phyloP scores from a whole-genome alignment of 2,113 vertebrate genomes.

The Urocynchramus pylzowi region DNA sequence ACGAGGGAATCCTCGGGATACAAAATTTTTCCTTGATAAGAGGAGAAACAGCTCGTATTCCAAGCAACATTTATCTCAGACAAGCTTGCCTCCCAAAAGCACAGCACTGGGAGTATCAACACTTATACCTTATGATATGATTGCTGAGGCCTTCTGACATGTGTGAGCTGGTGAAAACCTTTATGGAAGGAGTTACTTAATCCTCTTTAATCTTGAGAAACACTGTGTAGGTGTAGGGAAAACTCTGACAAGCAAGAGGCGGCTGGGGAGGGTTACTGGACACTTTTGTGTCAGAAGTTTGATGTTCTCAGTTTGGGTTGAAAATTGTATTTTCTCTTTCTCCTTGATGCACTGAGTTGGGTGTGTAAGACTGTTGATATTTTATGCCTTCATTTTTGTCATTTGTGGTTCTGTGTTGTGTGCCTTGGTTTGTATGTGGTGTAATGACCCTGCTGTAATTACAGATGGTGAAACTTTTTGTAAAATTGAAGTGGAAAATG shows the following conservation, averaged over 20 bases:
- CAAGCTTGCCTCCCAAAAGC: neutral
- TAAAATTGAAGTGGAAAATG: neutral
- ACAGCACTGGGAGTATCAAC: neutral
- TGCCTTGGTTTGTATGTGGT: neutral
- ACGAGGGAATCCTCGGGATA: constrained; percentile 45
- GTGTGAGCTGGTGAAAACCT: neutral
- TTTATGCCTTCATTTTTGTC: neutral
- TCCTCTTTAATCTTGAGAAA: neutral
- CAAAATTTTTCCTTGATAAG: constrained; percentile 47
- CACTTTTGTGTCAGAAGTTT: neutral
- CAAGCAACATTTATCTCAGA: constrained; percentile 30
- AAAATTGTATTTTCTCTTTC: neutral
- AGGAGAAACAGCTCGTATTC: constrained; percentile 17
- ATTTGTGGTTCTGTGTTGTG: neutral
- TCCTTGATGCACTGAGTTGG: neutral
- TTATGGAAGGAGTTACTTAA: neutral
- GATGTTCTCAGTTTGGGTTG: neutral
- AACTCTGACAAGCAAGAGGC: neutral
- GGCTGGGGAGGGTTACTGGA: neutral
- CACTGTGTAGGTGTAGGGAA: neutral
- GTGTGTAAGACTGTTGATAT: neutral
- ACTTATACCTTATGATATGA: neutral
- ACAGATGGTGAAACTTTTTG: neutral
- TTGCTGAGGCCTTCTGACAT: neutral
- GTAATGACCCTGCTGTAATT: neutral